These are phyloP conservation scores for Lanistes nyassanus DNA, from an alignment of 1,140 invertebrate species.

Conservation along the genomic window DNA sequence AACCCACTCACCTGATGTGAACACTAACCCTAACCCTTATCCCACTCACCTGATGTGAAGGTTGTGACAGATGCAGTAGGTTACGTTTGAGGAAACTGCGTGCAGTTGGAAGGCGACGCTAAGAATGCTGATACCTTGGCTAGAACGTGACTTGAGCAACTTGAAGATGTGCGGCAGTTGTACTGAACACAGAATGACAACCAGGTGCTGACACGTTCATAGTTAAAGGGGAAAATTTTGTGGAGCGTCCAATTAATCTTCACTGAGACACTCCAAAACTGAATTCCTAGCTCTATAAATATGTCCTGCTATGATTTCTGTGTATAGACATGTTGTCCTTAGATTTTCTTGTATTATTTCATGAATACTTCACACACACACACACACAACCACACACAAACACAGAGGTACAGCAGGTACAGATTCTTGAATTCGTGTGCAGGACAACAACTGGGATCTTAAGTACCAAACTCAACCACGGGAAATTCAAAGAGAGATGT, in stretches of 20 bases:
- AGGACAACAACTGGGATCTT: too few relatives aligned
- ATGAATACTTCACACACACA: background rate
- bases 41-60: conserved; percentile 15
- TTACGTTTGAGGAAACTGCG: conserved; percentile 11
- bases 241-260: background rate
- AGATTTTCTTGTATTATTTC: background rate
- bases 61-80: conserved; percentile 20
- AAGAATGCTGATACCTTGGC: conserved; percentile 8
- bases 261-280: background rate
- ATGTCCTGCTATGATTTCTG: background rate
- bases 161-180: conserved; percentile 19
- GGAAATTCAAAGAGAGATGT: too few relatives aligned
- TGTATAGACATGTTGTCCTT: background rate
- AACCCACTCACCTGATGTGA: too few relatives aligned
- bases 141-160: conserved; percentile 12
- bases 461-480: too few relatives aligned
- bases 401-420: too few relatives aligned
- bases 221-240: background rate
- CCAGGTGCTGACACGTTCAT: background rate
- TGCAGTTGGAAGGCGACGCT: conserved; percentile 13
- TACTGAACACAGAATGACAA: background rate
- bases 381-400: too few relatives aligned
- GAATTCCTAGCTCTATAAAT: background rate
- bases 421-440: too few relatives aligned
- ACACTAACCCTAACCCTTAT: too few relatives aligned